Base-by-base conservation (phyloP, 1,140 invertebrate species). In the Habropoda laboriosa region DNA sequence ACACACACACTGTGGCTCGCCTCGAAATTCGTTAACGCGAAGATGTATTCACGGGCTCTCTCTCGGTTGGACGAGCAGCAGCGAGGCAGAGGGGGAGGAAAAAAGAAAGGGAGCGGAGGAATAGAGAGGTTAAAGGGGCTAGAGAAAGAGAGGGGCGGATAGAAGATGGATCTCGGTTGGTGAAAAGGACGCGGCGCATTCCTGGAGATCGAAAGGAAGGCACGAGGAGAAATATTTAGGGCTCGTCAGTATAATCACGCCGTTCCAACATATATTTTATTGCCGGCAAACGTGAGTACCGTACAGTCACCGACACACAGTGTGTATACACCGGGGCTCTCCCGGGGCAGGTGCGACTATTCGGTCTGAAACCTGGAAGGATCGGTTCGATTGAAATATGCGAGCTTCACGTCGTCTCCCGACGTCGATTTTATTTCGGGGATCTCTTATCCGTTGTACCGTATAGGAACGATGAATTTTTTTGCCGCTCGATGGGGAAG, bases 21-120 rank as follows among this genome's bases (percentile, higher is more conserved):
- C 53, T 42, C 49, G 74, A 84, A 79, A 87, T 86, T 87, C 82
- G 82, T 87, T 84, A 84, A 75, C 70, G 72, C 80, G 74, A 73
- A 67, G 83, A 81, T 57, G 82, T 64, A 81, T 73, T 81, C 64
- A 30, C 42, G 42, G 18, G 55, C 8, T n/a, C n/a, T n/a, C n/a
- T n/a, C 0, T 10, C 3, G 45, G 32, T 51, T 10, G 45, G 38
- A 38, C 30, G 64, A 16, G n/a, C n/a, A n/a, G n/a, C n/a, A 66
- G 21, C 27, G 42, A 60, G 58, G 40, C 32, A 55, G 8, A 24
- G 16, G 4, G 51, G 27, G 12, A 6, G 18, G 42, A 30, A 8
- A 49, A 18, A n/a, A 10, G n/a, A 49, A 38, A n/a, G 16, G 30
- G 8, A 51, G 8, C 24, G 30, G 21, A 10, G 47, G 47, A 27